Conservation (phyloP, 1,140 invertebrate genomes). For the Gonatopus flavifemur region DNA sequence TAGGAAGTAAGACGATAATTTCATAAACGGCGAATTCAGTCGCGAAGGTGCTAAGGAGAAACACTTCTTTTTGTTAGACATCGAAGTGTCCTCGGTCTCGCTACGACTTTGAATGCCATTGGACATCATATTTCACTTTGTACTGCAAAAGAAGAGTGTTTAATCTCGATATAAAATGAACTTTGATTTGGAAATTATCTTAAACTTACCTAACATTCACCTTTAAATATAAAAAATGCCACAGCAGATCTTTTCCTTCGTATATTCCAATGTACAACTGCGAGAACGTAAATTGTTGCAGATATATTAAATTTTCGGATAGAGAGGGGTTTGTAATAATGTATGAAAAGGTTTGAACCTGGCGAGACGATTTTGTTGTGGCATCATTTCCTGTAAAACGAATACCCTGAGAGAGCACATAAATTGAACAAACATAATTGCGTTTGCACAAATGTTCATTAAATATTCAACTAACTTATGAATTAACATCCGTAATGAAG, state of each 20-base stretch:
- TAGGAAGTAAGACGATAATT: conserved; percentile 82
- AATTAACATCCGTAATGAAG: neutral
- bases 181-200: neutral
- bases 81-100: conserved; percentile 14
- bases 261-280: neutral
- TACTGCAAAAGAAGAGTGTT: conserved; percentile 13
- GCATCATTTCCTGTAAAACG: too few relatives aligned
- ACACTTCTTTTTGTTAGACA: conserved; percentile 22
- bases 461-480: neutral
- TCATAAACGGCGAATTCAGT: conserved; percentile 69
- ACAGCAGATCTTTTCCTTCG: too few relatives aligned
- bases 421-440: neutral
- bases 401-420: neutral
- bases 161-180: neutral
- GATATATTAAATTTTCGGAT: neutral
- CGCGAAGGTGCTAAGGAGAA: conserved; percentile 19
- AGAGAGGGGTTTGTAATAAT: neutral
- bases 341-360: too few relatives aligned
- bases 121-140: conserved; percentile 34
- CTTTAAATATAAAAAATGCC: too few relatives aligned
- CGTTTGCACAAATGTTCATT: neutral
- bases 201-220: too few relatives aligned
- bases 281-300: neutral
- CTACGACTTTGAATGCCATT: conserved; percentile 28
- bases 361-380: too few relatives aligned